Base-by-base conservation (phyloP, 2,888 invertebrate species). In the Bombylius major region DNA sequence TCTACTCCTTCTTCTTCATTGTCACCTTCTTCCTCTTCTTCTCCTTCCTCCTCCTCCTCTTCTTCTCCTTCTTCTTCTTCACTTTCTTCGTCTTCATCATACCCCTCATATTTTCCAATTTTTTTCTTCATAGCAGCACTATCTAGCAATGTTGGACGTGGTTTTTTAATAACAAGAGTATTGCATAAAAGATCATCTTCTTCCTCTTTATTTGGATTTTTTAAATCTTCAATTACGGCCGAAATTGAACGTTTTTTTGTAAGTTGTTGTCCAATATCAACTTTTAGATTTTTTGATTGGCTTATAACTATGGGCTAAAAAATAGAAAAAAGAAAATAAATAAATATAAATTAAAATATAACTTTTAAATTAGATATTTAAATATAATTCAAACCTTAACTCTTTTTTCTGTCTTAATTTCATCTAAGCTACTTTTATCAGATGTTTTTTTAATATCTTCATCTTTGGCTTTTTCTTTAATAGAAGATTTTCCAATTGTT, bases 81-180 rank as follows among this genome's bases (percentile, higher is more conserved):
- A 5, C 64, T 65, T n/a, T 64, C 65, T 11, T 65, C 62, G 12
- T 65, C 62, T 13, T 63, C 60, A 8, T 68, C 65, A 50, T 14
- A 65, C 59, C 65, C 68, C 55, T 70, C 70, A 61, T 74, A 71
- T 58, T 67, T 69, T 54, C 66, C 70, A 12, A 65, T 63, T 44
- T 69, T 68, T 48, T 72, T 72, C 9, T 66, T 65, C 6, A 68
- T 68, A 53, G 70, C 71, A 1, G 66, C 66, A 57, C 71, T 70
- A 39, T 55, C 58, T 12, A 72, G 60, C 23, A 73, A 59, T 0
- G 69, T 67, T 5, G 70, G 70, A 2, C 71, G 67, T 13, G 63
- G 62, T 57, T 69, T 71, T 54, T 70, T 70, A 3, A 64, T 59
- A 31, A 57, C 54, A 50, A 58, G 57, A 4, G 55, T 11, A 11